Base-by-base conservation (phyloP, 2,797 vertebrate species). In the Varecia variegata region DNA sequence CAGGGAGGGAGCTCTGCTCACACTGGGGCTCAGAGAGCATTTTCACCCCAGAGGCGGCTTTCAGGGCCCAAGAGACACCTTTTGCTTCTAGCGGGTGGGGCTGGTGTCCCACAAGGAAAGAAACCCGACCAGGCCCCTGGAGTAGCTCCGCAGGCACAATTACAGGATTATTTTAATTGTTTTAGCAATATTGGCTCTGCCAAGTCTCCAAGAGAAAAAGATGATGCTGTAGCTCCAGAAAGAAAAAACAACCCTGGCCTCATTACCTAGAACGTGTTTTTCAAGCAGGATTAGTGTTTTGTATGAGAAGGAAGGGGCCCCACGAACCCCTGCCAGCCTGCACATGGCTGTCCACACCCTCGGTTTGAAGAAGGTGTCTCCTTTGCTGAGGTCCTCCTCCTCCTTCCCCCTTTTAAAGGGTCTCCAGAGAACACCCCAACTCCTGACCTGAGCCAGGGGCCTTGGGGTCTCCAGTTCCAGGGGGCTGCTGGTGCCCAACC, bases 111-210 rank as follows among this genome's bases (percentile, higher is more conserved):
- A 40, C 45, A 81, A 83, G 84, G 88, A 93, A 95, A 80, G 88
- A 92, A 93, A 97, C 71, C 47, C 13, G 38, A 97, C 60, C 45
- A 0, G 65, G 23, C 7, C 92, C 45, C 85, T 83, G 40, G 35
- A 18, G 11, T 17, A 11, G 38, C 76, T 47, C 54, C 9, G 0
- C 2, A 5, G 80, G 56, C 15, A 90, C 9, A 30, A 68, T 91
- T 68, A 91, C n/a, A 90, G 81, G 95, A 96, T 96, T 95, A 94
- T 76, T 92, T 84, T 32, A 62, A 70, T 87, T 12, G 40, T 94
- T 80, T 90, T 83, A 83, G 38, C 87, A 87, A 20, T 20, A 40
- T 9, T 54, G 88, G 50, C 58, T 92, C 45, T 86, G 43, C 60
- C 56, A 90, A 32, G 47, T 15, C 3, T 32, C 43, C 65, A n/a